These are phyloP conservation scores for Lasioglossum vierecki DNA, from an alignment of 2,888 invertebrate genomes.

Conservation along the genomic window DNA sequence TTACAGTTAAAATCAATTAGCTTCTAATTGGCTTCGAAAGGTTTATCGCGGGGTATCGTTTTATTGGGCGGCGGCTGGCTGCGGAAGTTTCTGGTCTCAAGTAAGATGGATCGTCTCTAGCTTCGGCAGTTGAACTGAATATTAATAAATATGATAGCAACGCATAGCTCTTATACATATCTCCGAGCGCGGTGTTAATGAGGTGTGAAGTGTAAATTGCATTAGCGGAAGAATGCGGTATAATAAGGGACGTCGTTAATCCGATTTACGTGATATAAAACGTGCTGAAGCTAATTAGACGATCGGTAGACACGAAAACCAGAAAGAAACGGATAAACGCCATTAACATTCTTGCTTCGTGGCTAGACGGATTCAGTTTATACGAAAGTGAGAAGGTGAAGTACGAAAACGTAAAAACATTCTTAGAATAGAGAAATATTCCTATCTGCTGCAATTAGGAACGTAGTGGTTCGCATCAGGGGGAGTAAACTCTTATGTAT, in stretches of 20 bases:
- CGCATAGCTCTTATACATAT: not conserved
- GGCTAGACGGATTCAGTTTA: not conserved
- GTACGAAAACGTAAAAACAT: not conserved
- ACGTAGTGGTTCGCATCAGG: not conserved
- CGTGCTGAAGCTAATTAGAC: not conserved
- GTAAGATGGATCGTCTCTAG: conserved; percentile 41
- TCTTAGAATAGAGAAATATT: not conserved
- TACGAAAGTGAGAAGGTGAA: not conserved
- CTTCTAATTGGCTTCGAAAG: conserved; percentile 72
- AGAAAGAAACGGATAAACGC: not conserved
- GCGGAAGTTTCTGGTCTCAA: not conserved
- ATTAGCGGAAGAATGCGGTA: not conserved
- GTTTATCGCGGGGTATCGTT: conserved; percentile 54
- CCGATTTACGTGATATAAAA: not conserved
- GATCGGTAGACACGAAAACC: not conserved
- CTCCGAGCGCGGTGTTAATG: not conserved
- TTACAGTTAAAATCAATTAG: conserved; percentile 81
- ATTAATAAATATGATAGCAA: conserved; percentile 2
- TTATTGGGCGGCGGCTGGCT: conserved; percentile 52
- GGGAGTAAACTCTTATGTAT: no score
- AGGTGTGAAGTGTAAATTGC: not conserved
- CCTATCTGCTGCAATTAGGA: not conserved
- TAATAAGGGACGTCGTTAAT: not conserved
- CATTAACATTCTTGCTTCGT: not conserved
- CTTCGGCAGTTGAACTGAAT: conserved; percentile 6